These are phyloP conservation scores for Xestia sexstrigata DNA, from an alignment of 2,888 invertebrate species.

Conservation along the genomic window DNA sequence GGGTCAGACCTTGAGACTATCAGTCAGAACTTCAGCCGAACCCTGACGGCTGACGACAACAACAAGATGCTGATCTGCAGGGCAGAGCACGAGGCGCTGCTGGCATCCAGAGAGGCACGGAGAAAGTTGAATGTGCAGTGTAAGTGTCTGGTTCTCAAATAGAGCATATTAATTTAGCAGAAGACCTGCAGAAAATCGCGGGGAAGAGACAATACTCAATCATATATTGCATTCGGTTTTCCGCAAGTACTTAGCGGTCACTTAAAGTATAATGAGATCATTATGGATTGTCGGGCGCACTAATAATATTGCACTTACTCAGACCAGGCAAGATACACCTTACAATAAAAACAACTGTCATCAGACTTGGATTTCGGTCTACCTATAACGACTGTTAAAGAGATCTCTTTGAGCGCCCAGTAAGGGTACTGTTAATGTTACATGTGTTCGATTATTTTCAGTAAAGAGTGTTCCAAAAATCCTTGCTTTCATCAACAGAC, in stretches of 20 bases:
- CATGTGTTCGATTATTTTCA: not conserved
- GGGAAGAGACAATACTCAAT: not conserved
- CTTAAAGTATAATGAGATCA: too few species aligned
- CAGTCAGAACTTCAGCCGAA: constrained; percentile 92
- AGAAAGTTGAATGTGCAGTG: constrained; percentile 83
- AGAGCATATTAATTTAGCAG: not conserved
- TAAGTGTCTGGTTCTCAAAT: constrained; percentile 69
- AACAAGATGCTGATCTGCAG: constrained; percentile 92
- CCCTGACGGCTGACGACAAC: constrained; percentile 92
- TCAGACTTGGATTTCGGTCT: not conserved
- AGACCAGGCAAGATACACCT: not conserved
- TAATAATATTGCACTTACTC: not conserved
- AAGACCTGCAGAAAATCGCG: not conserved
- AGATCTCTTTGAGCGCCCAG: not conserved
- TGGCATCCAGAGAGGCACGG: constrained; percentile 75
- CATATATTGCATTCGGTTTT: not conserved
- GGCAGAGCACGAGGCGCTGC: constrained; percentile 92
- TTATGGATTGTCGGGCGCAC: too few species aligned
- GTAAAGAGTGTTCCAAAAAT: too few species aligned
- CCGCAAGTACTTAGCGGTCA: too few species aligned
- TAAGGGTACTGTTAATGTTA: not conserved
- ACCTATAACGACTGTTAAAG: not conserved
- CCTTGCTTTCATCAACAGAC: constrained; percentile 86
- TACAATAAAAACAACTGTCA: not conserved
- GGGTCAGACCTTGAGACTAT: constrained; percentile 91